Evolutionary conservation across 2,113 vertebrate genomes (phyloP).

Genomic region (Lepus europaeus): DNA sequence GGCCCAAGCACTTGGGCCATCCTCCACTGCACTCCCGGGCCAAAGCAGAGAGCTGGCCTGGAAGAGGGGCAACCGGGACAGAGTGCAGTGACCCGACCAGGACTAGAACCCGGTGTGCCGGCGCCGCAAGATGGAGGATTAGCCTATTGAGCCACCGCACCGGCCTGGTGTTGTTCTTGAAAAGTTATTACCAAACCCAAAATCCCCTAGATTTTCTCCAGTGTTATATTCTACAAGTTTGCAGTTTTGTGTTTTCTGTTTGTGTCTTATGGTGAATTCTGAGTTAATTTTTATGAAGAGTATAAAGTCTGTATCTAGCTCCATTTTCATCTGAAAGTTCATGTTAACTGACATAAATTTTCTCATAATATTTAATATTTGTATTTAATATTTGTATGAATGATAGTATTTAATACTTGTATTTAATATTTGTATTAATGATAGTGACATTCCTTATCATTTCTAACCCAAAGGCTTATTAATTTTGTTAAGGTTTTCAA

Average conservation of each 20-base stretch:
- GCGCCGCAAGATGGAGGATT: too few relatives aligned
- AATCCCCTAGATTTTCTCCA: background rate
- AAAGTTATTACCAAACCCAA: background rate
- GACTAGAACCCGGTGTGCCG: too few relatives aligned
- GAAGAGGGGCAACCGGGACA: too few relatives aligned
- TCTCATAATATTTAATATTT: background rate
- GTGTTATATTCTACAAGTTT: background rate
- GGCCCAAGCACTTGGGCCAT: too few relatives aligned
- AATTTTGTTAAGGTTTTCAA: constrained; percentile 17
- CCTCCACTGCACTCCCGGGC: too few relatives aligned
- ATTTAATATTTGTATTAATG: background rate
- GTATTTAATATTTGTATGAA: background rate
- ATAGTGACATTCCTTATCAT: background rate
- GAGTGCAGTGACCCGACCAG: too few relatives aligned
- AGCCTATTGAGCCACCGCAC: too few relatives aligned
- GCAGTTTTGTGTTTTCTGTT: background rate
- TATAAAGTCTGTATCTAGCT: background rate
- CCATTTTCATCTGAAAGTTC: background rate
- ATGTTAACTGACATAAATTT: constrained; percentile 23
- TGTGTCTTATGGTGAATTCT: background rate
- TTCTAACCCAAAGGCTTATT: background rate
- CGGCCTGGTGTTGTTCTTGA: background rate
- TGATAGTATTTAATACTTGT: background rate
- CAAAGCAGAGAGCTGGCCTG: too few relatives aligned
- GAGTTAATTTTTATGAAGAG: background rate